Percentiles rank a stretch among this genome's conserved stretches.
phyloP scores from a whole-genome alignment of 2,888 invertebrate genomes.

The Rhamnusium bicolor region DNA sequence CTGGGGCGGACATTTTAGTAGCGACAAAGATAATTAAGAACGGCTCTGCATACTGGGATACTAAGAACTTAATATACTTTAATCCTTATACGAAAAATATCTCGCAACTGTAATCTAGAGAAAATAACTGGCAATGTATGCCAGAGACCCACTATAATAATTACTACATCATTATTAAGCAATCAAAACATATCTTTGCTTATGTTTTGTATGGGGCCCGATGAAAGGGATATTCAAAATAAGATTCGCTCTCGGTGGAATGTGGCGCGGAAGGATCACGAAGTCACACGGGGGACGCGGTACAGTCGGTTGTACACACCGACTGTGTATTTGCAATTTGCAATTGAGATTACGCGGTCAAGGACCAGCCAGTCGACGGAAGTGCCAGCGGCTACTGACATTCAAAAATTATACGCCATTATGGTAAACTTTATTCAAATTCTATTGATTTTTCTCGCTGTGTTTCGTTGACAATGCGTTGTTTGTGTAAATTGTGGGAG shows the following conservation, averaged over 20 bases:
- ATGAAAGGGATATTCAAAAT: conserved; percentile 29
- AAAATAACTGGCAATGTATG: neutral
- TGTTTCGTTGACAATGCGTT: neutral
- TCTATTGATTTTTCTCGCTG: neutral
- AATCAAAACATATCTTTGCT: conserved; percentile 1
- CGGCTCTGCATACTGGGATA: too few species aligned
- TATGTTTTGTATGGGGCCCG: conserved; percentile 9
- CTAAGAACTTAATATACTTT: neutral
- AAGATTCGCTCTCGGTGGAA: conserved; percentile 46
- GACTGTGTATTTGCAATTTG: conserved; percentile 52
- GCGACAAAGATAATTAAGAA: too few species aligned
- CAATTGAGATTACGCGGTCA: conserved; percentile 67
- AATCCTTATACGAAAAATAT: neutral
- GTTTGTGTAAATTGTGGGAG: conserved; percentile 6
- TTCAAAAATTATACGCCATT: conserved; percentile 37
- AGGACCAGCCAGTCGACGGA: conserved; percentile 52
- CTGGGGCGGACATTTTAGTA: too few species aligned
- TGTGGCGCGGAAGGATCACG: conserved; percentile 22
- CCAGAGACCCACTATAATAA: neutral
- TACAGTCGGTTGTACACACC: conserved; percentile 2
- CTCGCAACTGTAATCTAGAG: neutral
- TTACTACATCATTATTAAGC: neutral
- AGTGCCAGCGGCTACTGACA: conserved; percentile 30
- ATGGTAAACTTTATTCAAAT: conserved; percentile 24
- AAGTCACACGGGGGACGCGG: neutral